These are phyloP conservation scores for Andrena haemorrhoa DNA, from an alignment of 2,888 invertebrate species.

Conservation along the genomic window DNA sequence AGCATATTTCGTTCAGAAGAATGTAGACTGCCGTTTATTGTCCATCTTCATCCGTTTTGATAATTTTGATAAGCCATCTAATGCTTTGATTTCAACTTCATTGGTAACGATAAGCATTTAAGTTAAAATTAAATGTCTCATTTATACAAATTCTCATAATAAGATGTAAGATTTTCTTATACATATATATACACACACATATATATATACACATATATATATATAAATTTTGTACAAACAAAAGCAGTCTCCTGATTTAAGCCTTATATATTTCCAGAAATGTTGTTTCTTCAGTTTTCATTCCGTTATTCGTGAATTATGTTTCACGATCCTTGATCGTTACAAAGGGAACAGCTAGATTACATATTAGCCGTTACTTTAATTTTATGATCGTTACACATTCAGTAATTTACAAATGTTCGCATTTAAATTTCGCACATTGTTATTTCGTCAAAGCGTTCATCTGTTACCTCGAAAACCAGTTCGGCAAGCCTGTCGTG, in stretches of 20 bases:
- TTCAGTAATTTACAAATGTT: slow-evolving; percentile 7
- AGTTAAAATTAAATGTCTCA: slow-evolving; percentile 47
- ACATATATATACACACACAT: slow-evolving; percentile 29
- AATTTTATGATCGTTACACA: background rate
- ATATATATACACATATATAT: slow-evolving; percentile 18
- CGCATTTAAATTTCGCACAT: background rate
- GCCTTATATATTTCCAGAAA: slow-evolving; percentile 38
- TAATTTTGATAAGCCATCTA: slow-evolving; percentile 28
- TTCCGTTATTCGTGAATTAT: background rate
- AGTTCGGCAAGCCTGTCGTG: slow-evolving; percentile 20
- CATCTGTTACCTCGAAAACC: background rate
- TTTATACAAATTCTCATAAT: slow-evolving; percentile 32
- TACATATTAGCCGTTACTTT: slow-evolving; percentile 20
- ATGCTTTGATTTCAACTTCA: slow-evolving; percentile 29
- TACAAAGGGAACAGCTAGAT: background rate
- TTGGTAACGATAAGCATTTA: slow-evolving; percentile 21
- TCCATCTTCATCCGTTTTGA: slow-evolving; percentile 19
- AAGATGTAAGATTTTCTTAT: slow-evolving; percentile 55
- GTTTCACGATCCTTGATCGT: background rate
- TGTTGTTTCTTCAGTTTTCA: slow-evolving; percentile 5
- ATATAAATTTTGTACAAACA: slow-evolving; percentile 60
- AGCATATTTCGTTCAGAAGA: slow-evolving; percentile 72
- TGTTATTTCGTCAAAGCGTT: background rate
- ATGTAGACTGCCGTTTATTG: slow-evolving; percentile 27
- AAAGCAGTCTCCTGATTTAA: slow-evolving; percentile 45